Conservation (phyloP, 37 sponge, comb jelly and placozoan species). For the Halichondria panicea region DNA sequence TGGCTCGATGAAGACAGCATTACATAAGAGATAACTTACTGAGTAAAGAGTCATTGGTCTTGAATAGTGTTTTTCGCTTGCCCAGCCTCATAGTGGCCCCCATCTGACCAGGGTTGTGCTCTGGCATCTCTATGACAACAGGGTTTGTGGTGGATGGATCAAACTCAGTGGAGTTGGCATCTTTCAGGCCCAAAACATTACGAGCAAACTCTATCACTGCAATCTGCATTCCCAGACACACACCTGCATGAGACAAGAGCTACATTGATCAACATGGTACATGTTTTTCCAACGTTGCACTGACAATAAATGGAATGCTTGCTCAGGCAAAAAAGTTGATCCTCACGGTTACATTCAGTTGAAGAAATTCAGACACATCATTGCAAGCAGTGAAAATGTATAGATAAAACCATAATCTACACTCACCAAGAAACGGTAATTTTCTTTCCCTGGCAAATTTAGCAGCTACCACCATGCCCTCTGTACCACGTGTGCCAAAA, state of each 20-base stretch:
- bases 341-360: slow-evolving; percentile 6
- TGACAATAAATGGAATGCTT: too few relatives aligned
- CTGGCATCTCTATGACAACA: slow-evolving; percentile 97
- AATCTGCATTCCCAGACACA: slow-evolving; percentile 95
- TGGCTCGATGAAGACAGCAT: too few relatives aligned
- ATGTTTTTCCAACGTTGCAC: too few relatives aligned
- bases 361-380: slow-evolving; percentile 43
- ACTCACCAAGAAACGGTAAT: slow-evolving; percentile 60
- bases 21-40: slow-evolving; percentile 50
- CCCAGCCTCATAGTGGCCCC: slow-evolving; percentile 98
- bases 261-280: too few relatives aligned
- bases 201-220: slow-evolving; percentile 96
- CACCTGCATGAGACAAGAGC: slow-evolving; percentile 45
- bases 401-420: too few relatives aligned
- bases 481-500: slow-evolving; percentile 83
- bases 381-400: slow-evolving; percentile 9
- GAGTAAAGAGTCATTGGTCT: slow-evolving; percentile 44
- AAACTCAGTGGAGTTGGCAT: slow-evolving; percentile 88
- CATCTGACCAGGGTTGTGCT: slow-evolving; percentile 90
- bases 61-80: slow-evolving; percentile 83
- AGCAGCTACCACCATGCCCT: slow-evolving; percentile 87
- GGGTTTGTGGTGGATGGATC: slow-evolving; percentile 66
- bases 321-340: too few relatives aligned
- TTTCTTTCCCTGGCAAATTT: slow-evolving; percentile 61
- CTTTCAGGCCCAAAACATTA: slow-evolving; percentile 78